Evolutionary conservation across 2,113 vertebrate species (phyloP), one percentile per base, ranked within the genome.

Genomic region (Pundamilia nyererei): DNA sequence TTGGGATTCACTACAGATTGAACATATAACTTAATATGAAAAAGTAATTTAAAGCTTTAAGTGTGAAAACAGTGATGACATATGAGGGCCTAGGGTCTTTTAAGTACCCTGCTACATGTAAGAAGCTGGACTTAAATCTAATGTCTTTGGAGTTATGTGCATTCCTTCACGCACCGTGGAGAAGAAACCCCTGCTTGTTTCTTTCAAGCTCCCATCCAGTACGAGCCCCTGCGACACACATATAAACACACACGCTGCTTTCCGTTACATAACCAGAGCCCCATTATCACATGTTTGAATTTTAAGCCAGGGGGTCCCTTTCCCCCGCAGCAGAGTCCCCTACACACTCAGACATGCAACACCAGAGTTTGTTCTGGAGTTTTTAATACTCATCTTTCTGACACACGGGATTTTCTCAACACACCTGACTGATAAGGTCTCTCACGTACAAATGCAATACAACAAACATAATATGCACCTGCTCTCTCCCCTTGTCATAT

Each of bases 91-190:
- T 29, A 35, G 40, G 68, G 53, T 38, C 55, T 12, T 80, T 91
- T 91, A 65, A 65, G 60, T 90, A 89, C 75, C 60, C 33, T n/a
- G 31, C 31, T 55, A 51, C 47, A 31, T 93, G 87, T 87, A 29
- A 83, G 88, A 79, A 80, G 42, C 31, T 81, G 54, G 29, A 77
- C 55, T 53, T 83, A 60, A 13, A 84, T 79, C 80, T n/a, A 88
- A 89, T 89, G 86, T 86, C 68, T 60, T 45, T 85, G 75, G 90
- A 93, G 89, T 92, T 93, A 92, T 84, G 62, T 82, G 55, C 92
- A 94, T 94, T 94, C 94, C 89, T 93, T 87, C 91, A 93, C 77
- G 86, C 81, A 29, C 72, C 6, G n/a, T 9, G 31, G 88, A 90
- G 80, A 93, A 81, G 87, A 93, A 93, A 79, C 79, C 89, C 87